Evolutionary conservation across 2,797 vertebrate species (phyloP).

Genomic region (Rhinichthys osculus): DNA sequence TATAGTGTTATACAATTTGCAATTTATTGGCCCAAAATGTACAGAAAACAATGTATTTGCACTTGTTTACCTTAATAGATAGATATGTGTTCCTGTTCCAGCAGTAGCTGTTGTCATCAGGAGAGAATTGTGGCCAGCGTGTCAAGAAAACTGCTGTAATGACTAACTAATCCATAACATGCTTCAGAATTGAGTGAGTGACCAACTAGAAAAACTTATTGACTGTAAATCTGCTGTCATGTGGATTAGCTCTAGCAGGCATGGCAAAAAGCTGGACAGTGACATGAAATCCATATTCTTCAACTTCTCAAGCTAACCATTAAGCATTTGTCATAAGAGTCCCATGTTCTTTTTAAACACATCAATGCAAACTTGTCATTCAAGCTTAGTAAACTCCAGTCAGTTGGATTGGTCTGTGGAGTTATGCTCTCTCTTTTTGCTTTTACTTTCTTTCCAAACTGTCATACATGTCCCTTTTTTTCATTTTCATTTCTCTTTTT

Average conservation of each 20-base stretch:
- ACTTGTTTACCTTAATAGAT: neutral
- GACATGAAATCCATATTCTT: slow-evolving; percentile 47
- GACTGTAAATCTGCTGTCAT: slow-evolving; percentile 39
- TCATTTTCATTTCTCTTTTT: neutral
- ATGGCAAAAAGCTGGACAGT: slow-evolving; percentile 4
- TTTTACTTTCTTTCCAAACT: neutral
- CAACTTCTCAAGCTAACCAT: slow-evolving; percentile 24
- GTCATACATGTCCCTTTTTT: neutral
- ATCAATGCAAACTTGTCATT: slow-evolving; percentile 31
- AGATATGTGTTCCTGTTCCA: neutral
- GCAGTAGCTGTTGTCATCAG: neutral
- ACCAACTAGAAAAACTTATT: slow-evolving; percentile 11
- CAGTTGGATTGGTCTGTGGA: neutral
- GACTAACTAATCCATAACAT: slow-evolving; percentile 32
- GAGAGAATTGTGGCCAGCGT: neutral
- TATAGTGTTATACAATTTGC: neutral
- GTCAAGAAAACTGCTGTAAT: slow-evolving; percentile 26
- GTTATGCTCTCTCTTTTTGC: neutral
- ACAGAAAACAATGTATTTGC: neutral
- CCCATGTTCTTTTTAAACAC: slow-evolving; percentile 14
- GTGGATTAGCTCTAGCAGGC: slow-evolving; percentile 28
- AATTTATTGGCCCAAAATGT: neutral
- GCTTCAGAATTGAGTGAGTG: slow-evolving; percentile 21
- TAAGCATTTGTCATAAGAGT: slow-evolving; percentile 33
- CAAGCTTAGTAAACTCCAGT: neutral